Evolutionary conservation across 2,113 vertebrate genomes (phyloP), one percentile per base, ranked within the genome.

Genomic region (Phycodurus eques): DNA sequence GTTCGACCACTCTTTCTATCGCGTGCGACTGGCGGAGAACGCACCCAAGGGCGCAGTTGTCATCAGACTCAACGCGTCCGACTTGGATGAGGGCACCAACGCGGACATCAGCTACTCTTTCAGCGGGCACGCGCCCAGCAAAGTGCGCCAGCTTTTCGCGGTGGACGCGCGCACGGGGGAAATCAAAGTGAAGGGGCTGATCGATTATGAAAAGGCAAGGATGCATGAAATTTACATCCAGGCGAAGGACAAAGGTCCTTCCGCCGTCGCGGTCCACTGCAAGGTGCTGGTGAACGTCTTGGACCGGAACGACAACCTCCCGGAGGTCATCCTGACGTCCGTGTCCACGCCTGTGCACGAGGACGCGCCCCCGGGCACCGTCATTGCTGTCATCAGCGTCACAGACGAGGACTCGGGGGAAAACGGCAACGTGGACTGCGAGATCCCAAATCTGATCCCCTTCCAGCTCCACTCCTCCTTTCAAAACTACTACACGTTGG

Each of bases 381-480:
- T 95, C 22, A 94, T 96, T 0, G 94, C 96, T 0, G 90, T 96
- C 14, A 94, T 98, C 76, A 96, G 94, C 0, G 91, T 96, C 1
- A 88, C 88, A 67, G 96, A 98, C 72, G 83, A 80, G 2, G 96
- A 97, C 75, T 93, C 94, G 0, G 92, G 93, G 0, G 92, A 90
- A 67, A 97, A 96, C 0, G 95, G 94, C 5, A 93, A 90, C 0
- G 94, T 96, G 71, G 94, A 88, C 74, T 96, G 95, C 0, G 91
- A 94, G 33, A 89, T 96, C 1, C 72, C 93, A 0, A 82, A 91
- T 0, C 73, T 89, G 0, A 75, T 93, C 0, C 95, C 95, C 0
- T 98, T 98, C 0, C 93, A 93, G 67, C 92, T 97, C 0, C 90
- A 92, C 61, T 93, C 95, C 0, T 95, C 95, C 1, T 96, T 95